Base-by-base conservation (phyloP, 2,888 invertebrate species). In the Phaedon cochleariae region DNA sequence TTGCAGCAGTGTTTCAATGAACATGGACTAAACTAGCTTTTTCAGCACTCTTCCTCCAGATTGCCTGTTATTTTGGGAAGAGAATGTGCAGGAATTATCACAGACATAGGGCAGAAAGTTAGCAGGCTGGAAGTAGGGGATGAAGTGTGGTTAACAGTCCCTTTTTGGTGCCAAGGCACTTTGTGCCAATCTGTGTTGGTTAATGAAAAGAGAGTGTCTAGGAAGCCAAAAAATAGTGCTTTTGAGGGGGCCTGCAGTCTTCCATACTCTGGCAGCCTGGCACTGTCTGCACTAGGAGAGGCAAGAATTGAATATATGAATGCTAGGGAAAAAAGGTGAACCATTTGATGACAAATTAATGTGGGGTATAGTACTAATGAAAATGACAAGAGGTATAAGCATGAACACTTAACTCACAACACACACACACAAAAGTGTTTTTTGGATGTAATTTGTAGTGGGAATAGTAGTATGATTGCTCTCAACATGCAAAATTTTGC, bases 161-260 rank as follows among this genome's bases (percentile, higher is more conserved):
- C 89, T 46, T 86, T 86, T 67, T 90, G 88, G 87, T 84, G 85
- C 18, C 81, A 84, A 59, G 89, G 89, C 48, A 86, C 87, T 31
- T 82, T 88, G 79, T 84, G 86, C 6, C 87, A 88, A 76, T 86
- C 84, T 67, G 82, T 87, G 60, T 83, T 87, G 62, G 84, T 87
- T n/a, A 80, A 84, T 26, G 87, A 88, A 76, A 81, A 80, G 65
- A 82, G 84, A 72, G 85, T 87, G 20, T 83, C 85, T 15, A 84
- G 82, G 64, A 77, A 87, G 80, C 89, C 89, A 26, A 85, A 84
- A 75, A 84, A 84, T 68, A 81, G 88, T 26, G 85, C 85, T 46
- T 89, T 87, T 74, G 89, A 89, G 79, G 87, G 86, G 48, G 87
- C 88, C 31, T 87, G 88, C 22, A 86, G 87, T 73, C 80, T 90